Conservation (phyloP, 2,113 vertebrate species). For the Poeciliopsis retropinna region DNA sequence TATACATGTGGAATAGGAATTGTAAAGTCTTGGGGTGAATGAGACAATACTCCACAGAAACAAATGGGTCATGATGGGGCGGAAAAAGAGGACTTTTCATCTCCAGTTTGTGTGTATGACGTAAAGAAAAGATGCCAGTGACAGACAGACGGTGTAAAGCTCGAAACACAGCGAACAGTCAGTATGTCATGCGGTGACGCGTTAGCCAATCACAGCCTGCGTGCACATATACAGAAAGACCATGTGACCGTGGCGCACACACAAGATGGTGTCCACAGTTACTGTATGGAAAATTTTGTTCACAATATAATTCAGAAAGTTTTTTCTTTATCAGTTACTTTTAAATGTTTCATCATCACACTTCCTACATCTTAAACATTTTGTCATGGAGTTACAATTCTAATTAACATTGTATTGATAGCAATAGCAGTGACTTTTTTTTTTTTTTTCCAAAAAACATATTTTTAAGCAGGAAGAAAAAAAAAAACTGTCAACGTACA, state of each 20-base stretch:
- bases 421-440: neutral
- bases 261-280: constrained; percentile 50
- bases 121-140: constrained; percentile 14
- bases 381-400: neutral
- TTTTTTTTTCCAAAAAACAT: neutral
- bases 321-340: neutral
- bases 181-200: constrained; percentile 58
- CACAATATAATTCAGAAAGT: neutral
- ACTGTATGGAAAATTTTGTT: constrained; percentile 16
- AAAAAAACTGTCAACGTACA: constrained; percentile 45
- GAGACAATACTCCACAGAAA: constrained; percentile 25
- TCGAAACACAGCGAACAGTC: constrained; percentile 30
- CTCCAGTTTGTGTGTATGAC: constrained; percentile 21
- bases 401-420: neutral
- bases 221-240: constrained; percentile 50
- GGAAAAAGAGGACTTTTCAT: constrained; percentile 28
- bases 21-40: neutral
- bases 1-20: constrained; percentile 7
- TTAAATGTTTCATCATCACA: neutral
- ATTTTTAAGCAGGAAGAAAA: neutral
- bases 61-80: neutral
- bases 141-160: constrained; percentile 20
- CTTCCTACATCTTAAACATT: neutral
- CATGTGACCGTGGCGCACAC: constrained; percentile 41
- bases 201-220: constrained; percentile 56